Evolutionary conservation across 2,888 invertebrate species (phyloP), one percentile per base, ranked within the genome.

Genomic region (Phaonia tiefii): DNA sequence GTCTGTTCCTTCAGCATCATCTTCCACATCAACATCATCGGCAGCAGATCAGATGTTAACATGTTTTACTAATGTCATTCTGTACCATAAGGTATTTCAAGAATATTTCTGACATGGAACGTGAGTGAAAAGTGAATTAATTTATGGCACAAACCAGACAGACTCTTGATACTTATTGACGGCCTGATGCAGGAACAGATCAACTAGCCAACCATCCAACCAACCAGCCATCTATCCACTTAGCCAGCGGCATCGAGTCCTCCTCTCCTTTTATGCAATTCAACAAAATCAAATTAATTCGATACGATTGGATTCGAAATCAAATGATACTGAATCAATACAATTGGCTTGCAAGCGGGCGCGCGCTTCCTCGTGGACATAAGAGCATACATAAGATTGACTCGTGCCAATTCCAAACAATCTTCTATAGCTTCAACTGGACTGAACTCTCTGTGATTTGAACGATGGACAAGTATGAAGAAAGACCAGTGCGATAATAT

Each of bases 91-190:
- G 70, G 80, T 67, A 82, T 82, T 82, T 77, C 51, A 75, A 71
- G 75, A 79, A 77, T 80, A 80, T 75, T 63, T 31, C 17, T 63
- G 73, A 79, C 79, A 72, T 79, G 58, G 71, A 72, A 82, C 82
- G 82, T 82, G 82, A 82, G 79, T 82, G 80, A 79, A 82, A 80
- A 80, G 70, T 80, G 80, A 82, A 80, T 82, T 79, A 77, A 82
- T 82, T 82, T 80, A 78, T 78, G 54, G 81, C 75, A 78, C 78
- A 78, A 79, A 75, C 70, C 49, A 75, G 67, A 67, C 70, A 51
- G 20, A 37, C 13, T 11, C 54, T 8, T n/a, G n/a, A n/a, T n/a
- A n/a, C n/a, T n/a, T n/a, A n/a, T n/a, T n/a, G n/a, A 31, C 31
- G 3, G 31, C 1, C 7, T 49, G 5, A 2, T 49, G 22, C 51